Conservation (phyloP, 37 sponge, comb jelly and placozoan species). For the Eunapius fragilis region DNA sequence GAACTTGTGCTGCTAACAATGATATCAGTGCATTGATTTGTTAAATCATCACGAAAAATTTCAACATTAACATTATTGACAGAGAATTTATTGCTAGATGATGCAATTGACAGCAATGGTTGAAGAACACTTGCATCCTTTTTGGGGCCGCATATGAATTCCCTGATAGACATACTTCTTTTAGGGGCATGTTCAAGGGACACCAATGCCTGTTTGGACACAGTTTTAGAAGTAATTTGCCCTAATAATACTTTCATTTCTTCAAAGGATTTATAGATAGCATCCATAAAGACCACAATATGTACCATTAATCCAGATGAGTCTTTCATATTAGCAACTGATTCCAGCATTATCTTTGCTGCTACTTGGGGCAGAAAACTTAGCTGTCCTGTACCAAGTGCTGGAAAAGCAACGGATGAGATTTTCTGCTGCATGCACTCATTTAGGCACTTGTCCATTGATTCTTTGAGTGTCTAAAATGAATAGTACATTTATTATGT, state of each 20-base stretch:
- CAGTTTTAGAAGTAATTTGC: not conserved
- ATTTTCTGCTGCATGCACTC: constrained; percentile 11
- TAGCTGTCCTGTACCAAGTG: constrained; percentile 68
- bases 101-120: not conserved
- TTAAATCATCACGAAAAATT: constrained; percentile 54
- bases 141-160: not conserved
- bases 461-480: constrained; percentile 23
- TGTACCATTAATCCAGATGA: constrained; percentile 13
- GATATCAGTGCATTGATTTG: constrained; percentile 33
- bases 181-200: not conserved
- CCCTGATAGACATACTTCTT: not conserved
- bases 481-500: too few relatives aligned
- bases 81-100: not conserved
- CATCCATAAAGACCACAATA: constrained; percentile 45
- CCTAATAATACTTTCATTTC: not conserved
- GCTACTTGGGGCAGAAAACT: constrained; percentile 37
- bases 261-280: constrained; percentile 17
- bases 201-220: not conserved
- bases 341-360: constrained; percentile 35
- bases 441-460: constrained; percentile 35
- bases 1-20: constrained; percentile 60
- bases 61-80: constrained; percentile 16
- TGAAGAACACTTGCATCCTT: not conserved
- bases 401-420: constrained; percentile 53
- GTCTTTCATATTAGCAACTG: not conserved